A percentile compares a stretch with the other conserved stretches of the same genome.
phyloP scores from a whole-genome alignment of 2,113 vertebrate genomes.

The Gallinago media region DNA sequence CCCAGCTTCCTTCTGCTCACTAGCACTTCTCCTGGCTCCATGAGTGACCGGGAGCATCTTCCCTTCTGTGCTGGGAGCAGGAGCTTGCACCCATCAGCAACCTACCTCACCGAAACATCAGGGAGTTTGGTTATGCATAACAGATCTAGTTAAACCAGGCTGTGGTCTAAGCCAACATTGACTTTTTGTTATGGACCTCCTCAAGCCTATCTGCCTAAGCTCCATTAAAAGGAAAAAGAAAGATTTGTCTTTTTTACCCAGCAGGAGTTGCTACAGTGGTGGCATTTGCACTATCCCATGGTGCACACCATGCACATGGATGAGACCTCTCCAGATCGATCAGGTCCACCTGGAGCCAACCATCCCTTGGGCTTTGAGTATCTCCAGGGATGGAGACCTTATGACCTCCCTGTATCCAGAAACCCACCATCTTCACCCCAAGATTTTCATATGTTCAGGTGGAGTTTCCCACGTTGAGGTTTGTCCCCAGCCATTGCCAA shows the following conservation, averaged over 20 bases:
- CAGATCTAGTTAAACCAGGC: too few species aligned
- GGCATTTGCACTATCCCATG: fast-evolving
- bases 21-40: not conserved
- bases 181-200: not conserved
- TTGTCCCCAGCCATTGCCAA: fast-evolving
- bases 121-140: not conserved
- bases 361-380: not conserved
- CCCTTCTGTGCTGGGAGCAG: not conserved
- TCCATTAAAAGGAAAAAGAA: not conserved
- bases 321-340: fast-evolving
- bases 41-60: fast-evolving
- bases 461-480: fast-evolving
- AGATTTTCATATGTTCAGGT: fast-evolving
- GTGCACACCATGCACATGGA: fast-evolving
- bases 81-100: not conserved
- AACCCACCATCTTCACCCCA: fast-evolving
- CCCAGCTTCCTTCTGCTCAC: not conserved
- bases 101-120: fast-evolving
- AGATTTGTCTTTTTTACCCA: not conserved
- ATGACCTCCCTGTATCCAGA: fast-evolving
- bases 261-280: too few species aligned
- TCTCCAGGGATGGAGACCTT: fast-evolving
- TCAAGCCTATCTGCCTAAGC: too few species aligned
- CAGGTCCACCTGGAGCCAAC: fast-evolving
- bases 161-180: not conserved